Base-by-base conservation (phyloP, 2,113 vertebrate species). In the Anguilla rostrata region DNA sequence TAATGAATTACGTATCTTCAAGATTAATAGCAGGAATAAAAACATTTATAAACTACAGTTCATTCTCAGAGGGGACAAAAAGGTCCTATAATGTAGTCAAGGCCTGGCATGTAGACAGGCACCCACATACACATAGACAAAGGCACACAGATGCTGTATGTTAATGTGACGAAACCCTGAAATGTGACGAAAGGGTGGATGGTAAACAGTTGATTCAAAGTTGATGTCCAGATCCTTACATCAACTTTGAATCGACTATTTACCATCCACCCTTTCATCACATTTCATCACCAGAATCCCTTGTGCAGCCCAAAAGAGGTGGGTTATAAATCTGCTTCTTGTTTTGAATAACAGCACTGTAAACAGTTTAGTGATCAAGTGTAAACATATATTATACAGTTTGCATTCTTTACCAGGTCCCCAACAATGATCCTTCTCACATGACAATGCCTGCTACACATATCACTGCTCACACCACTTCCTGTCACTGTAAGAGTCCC, bases 1-100 rank as follows among this genome's bases (percentile, higher is more conserved):
- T 89, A 87, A 89, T 89, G 84, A 91, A 91, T 91, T 85, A 91
- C 83, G 85, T 85, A 22, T 3, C 71, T 60, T 80, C n/a, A 85
- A 85, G 81, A 88, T 85, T 83, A 85, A 88, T 85, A 49, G 29
- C 46, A 60, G 80, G 46, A 79, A 16, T 56, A 78, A 39, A 82
- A 75, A 83, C 80, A 85, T 80, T 81, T 82, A 43, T 71, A 82
- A 82, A 49, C 43, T 82, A 53, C 71, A 83, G 82, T 63, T 53
- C 11, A 53, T 57, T 71, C 40, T 82, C 41, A 63, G 75, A 84
- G 71, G 39, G 57, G 86, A 81, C 12, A 63, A 43, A 80, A 57
- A 12, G 14, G 53, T 39, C 39, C 39, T 43, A 22, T 40, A 46
- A 39, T 46, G 39, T 34, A 75, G 9, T 29, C 26, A 75, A 75